phyloP scores from a whole-genome alignment of 2,113 vertebrate species.

The Tychaedon coryphoeus region DNA sequence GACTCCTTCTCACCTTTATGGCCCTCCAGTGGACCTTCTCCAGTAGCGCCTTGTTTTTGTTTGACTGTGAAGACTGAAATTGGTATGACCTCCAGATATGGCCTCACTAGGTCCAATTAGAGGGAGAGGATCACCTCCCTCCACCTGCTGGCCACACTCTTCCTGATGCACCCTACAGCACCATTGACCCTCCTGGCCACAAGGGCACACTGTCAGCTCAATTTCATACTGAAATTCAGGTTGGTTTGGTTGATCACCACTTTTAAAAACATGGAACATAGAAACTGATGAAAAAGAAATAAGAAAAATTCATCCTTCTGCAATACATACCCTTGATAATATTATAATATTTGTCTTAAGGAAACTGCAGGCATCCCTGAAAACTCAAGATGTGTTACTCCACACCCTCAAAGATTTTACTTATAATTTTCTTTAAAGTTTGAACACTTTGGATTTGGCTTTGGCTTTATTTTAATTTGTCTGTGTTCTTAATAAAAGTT shows the following conservation, averaged over 20 bases:
- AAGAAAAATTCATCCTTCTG: not conserved
- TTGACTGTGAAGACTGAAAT: not conserved
- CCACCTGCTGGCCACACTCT: rapidly evolving
- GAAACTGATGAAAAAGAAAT: not conserved
- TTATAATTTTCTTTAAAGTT: not conserved
- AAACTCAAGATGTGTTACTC: not conserved
- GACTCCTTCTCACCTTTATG: not conserved
- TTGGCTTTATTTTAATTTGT: not conserved
- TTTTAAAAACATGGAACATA: not conserved
- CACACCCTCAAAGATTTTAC: not conserved
- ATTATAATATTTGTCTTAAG: not conserved
- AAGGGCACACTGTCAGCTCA: not conserved
- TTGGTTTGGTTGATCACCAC: not conserved
- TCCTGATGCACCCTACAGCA: not conserved
- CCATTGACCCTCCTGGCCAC: too few species aligned
- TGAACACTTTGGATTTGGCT: not conserved
- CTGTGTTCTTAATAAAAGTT: not conserved
- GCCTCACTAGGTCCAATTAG: not conserved
- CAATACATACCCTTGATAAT: not conserved
- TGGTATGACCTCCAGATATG: not conserved
- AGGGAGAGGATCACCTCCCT: not conserved
- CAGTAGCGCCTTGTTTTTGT: not conserved
- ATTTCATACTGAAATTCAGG: not conserved
- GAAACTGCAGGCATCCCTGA: not conserved
- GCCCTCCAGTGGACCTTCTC: not conserved